Percentiles rank a stretch among this genome's conserved stretches.
Evolutionary conservation across 2,113 vertebrate species (phyloP).

Genomic region (Pituophis catenifer): DNA sequence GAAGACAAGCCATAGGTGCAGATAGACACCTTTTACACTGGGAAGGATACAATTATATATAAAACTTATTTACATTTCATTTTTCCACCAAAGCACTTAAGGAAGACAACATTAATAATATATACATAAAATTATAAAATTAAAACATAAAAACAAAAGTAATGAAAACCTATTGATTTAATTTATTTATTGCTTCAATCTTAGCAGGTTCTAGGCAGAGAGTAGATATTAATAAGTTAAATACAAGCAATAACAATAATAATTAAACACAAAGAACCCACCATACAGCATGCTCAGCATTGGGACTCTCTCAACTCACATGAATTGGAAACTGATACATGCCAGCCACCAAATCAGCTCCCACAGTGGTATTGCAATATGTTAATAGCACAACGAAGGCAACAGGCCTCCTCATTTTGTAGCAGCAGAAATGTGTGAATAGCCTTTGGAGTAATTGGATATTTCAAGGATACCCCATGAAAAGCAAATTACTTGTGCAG

Average conservation of each 20-base stretch:
- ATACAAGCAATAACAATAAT: neutral
- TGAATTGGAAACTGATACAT: neutral
- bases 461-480: neutral
- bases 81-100: neutral
- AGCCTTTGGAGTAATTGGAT: neutral
- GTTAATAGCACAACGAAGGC: neutral
- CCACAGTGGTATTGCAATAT: neutral
- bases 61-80: neutral
- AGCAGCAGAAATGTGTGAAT: neutral
- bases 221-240: neutral
- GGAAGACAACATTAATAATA: neutral
- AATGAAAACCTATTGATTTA: neutral
- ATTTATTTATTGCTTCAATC: neutral
- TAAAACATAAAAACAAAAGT: neutral
- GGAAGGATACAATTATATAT: neutral
- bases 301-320: neutral
- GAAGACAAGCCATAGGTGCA: neutral
- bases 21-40: neutral
- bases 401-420: neutral
- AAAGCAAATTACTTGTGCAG: neutral
- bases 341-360: neutral
- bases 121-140: neutral
- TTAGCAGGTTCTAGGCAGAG: neutral
- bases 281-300: neutral
- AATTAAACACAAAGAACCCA: neutral